Conservation (phyloP, 2,113 vertebrate species). For the Gopherus flavomarginatus region DNA sequence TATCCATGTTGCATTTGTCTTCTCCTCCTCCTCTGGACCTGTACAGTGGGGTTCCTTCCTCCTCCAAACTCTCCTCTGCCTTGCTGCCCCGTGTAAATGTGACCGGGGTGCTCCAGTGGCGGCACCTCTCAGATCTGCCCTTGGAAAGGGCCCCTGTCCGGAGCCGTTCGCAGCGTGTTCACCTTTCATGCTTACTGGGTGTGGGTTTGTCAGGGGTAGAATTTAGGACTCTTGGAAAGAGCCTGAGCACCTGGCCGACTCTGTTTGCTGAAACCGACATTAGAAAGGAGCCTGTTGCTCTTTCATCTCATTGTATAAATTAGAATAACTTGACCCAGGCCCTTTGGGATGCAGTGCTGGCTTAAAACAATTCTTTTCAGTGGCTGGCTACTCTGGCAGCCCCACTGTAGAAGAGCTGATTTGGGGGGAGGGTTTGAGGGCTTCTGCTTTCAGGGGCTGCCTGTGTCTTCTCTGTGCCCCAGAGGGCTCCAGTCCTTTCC, state of each 20-base stretch:
- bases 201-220: conserved; percentile 37
- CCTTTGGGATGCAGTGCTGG: background rate
- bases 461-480: background rate
- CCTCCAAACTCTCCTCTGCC: background rate
- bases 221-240: conserved; percentile 53
- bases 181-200: background rate
- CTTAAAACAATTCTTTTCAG: background rate
- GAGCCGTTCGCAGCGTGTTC: background rate
- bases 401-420: background rate
- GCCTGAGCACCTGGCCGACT: conserved; percentile 35
- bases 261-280: conserved; percentile 38
- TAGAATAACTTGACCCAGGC: conserved; percentile 23
- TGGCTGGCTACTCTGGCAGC: background rate
- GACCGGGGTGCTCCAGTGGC: background rate
- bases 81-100: conserved; percentile 38
- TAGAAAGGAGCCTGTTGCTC: background rate
- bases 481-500: background rate
- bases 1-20: background rate
- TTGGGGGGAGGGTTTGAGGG: background rate
- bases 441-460: background rate
- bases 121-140: conserved; percentile 1
- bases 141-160: background rate
- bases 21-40: too few species aligned
- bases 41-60: background rate
- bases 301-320: conserved; percentile 47